Percentiles rank a stretch among this genome's conserved stretches.
Evolutionary conservation across 2,113 vertebrate species (phyloP).

Genomic region (Guaruba guarouba): DNA sequence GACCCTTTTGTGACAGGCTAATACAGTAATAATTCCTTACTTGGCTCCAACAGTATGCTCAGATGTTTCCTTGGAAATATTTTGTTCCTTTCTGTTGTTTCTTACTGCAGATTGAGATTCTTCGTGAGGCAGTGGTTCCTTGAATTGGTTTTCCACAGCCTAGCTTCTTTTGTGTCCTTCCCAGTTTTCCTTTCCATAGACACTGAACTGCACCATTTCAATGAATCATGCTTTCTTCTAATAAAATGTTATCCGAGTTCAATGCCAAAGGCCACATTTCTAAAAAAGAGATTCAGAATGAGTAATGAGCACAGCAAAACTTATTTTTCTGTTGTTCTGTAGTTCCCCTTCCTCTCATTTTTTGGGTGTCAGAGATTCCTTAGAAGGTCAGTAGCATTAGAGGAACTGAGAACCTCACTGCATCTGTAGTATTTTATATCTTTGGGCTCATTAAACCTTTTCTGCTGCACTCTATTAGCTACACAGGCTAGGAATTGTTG

Average conservation of each 20-base stretch:
- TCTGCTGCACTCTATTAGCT: neutral
- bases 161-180: neutral
- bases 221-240: constrained; percentile 42
- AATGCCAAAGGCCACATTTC: constrained; percentile 15
- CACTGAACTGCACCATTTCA: neutral
- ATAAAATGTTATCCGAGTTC: constrained; percentile 43
- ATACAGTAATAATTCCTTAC: neutral
- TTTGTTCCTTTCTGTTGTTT: constrained; percentile 6
- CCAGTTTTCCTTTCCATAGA: constrained; percentile 24
- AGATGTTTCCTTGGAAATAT: neutral
- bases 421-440: neutral
- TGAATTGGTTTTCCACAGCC: constrained; percentile 5
- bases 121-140: neutral
- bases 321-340: neutral
- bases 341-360: neutral
- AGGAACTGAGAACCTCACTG: neutral
- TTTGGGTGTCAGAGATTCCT: neutral
- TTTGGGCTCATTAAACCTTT: neutral
- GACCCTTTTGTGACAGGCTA: neutral
- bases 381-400: neutral
- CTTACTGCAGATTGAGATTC: neutral
- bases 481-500: no score
- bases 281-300: constrained; percentile 23
- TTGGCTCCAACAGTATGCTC: neutral
- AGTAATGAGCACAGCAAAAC: constrained; percentile 17